These are phyloP conservation scores for Drosophila malerkotliana DNA, from an alignment of 1,140 invertebrate genomes.

Conservation along the genomic window DNA sequence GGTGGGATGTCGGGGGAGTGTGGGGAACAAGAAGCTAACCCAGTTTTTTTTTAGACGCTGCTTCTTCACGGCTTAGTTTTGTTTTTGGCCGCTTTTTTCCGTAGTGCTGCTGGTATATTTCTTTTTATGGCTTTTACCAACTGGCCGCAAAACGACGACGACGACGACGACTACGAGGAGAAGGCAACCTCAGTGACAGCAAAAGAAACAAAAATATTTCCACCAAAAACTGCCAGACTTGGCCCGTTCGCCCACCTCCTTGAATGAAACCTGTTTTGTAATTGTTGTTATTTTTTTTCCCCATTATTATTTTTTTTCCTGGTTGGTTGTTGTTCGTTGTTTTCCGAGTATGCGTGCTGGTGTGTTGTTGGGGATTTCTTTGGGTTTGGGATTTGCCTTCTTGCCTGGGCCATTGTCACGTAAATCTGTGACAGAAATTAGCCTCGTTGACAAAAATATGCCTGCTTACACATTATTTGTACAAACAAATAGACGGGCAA, in stretches of 20 bases:
- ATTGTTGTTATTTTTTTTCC: conserved; percentile 67
- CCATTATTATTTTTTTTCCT: background rate
- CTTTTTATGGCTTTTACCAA: conserved; percentile 73
- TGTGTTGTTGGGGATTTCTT: conserved; percentile 46
- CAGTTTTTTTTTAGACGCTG: conserved; percentile 52
- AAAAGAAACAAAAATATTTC: conserved; percentile 33
- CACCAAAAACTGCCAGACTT: conserved; percentile 23
- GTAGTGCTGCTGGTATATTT: conserved; percentile 62
- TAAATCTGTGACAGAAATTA: conserved; percentile 80
- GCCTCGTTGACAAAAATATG: conserved; percentile 81
- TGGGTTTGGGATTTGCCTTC: conserved; percentile 30
- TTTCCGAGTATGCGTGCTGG: conserved; percentile 41
- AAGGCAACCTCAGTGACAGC: conserved; percentile 35
- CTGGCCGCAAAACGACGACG: conserved; percentile 66
- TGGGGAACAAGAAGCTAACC: conserved; percentile 47
- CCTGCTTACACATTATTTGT: conserved; percentile 82
- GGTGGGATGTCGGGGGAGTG: background rate
- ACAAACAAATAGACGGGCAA: conserved; percentile 72
- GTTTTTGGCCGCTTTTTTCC: conserved; percentile 33
- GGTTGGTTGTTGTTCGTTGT: background rate
- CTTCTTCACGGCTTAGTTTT: conserved; percentile 62
- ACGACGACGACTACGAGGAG: conserved; percentile 44
- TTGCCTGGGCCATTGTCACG: conserved; percentile 69
- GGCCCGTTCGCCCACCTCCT: conserved; percentile 8
- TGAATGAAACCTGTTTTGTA: conserved; percentile 72